These are phyloP conservation scores for Brachyrhaphis roseni DNA, from an alignment of 2,797 vertebrate genomes.

Conservation along the genomic window DNA sequence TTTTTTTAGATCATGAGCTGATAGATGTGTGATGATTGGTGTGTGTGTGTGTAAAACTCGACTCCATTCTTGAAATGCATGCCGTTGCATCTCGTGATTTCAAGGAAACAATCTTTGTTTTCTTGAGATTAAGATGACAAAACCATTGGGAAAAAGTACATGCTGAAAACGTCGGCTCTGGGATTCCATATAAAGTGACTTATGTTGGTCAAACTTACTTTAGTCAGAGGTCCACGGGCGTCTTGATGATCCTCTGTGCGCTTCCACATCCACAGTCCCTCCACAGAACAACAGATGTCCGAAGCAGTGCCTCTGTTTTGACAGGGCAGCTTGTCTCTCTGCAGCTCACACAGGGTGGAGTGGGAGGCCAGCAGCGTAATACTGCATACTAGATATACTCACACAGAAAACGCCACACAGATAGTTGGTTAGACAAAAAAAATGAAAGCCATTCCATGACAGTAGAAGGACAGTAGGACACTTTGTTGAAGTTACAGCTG, in stretches of 20 bases:
- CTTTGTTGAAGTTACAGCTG: slow-evolving; percentile 58
- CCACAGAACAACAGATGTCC: slow-evolving; percentile 18
- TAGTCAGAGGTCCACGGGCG: slow-evolving; percentile 13
- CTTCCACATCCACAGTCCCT: slow-evolving; percentile 1
- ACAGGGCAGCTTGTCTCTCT: slow-evolving; percentile 60
- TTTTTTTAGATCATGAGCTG: no score
- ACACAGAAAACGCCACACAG: slow-evolving; percentile 28
- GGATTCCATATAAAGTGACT: neutral
- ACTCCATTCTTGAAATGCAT: no score
- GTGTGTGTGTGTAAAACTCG: no score
- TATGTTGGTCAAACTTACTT: slow-evolving; percentile 44
- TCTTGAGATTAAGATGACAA: no score
- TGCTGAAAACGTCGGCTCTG: no score
- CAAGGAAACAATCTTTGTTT: no score
- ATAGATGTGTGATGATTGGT: no score
- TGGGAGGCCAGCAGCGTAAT: slow-evolving; percentile 67
- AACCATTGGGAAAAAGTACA: no score
- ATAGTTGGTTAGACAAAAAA: slow-evolving; percentile 47
- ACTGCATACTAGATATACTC: slow-evolving; percentile 60
- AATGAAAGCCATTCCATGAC: slow-evolving; percentile 30
- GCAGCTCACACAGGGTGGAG: slow-evolving; percentile 49
- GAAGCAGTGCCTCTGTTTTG: slow-evolving; percentile 45
- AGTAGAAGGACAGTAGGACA: slow-evolving; percentile 59
- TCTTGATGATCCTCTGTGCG: slow-evolving; percentile 3
- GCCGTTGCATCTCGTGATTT: no score